Conservation (phyloP, 2,888 invertebrate genomes). For the Rhimphoctona megacephalus region DNA sequence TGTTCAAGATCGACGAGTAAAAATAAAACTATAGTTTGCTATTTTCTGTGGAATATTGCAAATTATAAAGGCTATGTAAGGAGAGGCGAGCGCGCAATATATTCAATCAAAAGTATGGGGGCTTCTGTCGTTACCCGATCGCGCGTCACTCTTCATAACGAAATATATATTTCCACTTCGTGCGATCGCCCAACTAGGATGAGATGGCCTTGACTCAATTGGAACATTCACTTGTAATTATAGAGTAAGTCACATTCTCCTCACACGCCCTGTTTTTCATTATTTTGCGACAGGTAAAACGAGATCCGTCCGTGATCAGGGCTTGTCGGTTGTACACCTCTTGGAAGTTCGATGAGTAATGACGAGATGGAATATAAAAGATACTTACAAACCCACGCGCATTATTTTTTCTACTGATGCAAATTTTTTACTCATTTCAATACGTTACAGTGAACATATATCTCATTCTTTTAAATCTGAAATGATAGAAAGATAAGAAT, state of each 20-base stretch:
- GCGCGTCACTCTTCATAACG: slow-evolving; percentile 54
- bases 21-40: not conserved
- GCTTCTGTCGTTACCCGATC: slow-evolving; percentile 58
- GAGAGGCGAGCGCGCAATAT: slow-evolving; percentile 24
- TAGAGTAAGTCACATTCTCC: slow-evolving; percentile 69
- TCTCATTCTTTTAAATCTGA: too few relatives aligned
- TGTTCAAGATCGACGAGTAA: not conserved
- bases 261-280: slow-evolving; percentile 69
- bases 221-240: slow-evolving; percentile 77
- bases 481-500: too few relatives aligned
- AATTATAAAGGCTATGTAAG: slow-evolving; percentile 6
- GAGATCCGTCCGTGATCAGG: slow-evolving; percentile 44
- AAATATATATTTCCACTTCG: slow-evolving; percentile 66
- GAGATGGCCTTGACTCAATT: slow-evolving; percentile 78
- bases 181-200: slow-evolving; percentile 67
- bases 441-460: not conserved
- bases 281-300: slow-evolving; percentile 63
- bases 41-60: not conserved
- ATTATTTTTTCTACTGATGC: not conserved
- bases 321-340: slow-evolving; percentile 39
- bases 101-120: slow-evolving; percentile 22
- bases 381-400: slow-evolving; percentile 5
- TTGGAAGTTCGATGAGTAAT: slow-evolving; percentile 35
- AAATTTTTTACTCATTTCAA: not conserved
- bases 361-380: slow-evolving; percentile 22